Percentiles rank a stretch among this genome's conserved stretches.
Conservation (phyloP, 2,888 invertebrate species). For the Tetramorium bicarinatum region DNA sequence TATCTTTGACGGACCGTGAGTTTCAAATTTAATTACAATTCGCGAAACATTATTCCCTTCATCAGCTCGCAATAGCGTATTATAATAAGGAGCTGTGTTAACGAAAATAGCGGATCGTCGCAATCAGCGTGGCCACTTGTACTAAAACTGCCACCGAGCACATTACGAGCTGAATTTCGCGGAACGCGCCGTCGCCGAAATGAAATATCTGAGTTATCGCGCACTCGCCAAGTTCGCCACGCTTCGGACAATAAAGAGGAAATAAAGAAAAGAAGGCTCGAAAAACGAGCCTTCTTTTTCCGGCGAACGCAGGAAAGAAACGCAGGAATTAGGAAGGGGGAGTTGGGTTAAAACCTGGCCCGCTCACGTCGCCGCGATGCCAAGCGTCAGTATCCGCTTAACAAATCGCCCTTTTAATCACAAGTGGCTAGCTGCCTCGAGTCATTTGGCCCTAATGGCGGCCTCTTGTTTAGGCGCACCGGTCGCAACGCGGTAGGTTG, state of each 20-base stretch:
- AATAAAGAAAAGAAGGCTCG: slow-evolving; percentile 19
- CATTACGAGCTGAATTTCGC: slow-evolving; percentile 45
- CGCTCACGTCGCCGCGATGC: slow-evolving; percentile 39
- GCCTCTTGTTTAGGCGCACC: slow-evolving; percentile 80
- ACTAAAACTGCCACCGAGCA: slow-evolving; percentile 41
- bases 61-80: background rate
- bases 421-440: slow-evolving; percentile 80
- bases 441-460: slow-evolving; percentile 80
- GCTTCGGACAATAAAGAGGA: slow-evolving; percentile 29
- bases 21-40: background rate
- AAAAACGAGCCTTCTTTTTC: slow-evolving; percentile 13
- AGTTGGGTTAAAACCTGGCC: slow-evolving; percentile 52
- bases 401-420: slow-evolving; percentile 85
- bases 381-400: slow-evolving; percentile 72
- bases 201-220: slow-evolving; percentile 43
- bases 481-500: slow-evolving; percentile 80
- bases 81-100: slow-evolving; percentile 3
- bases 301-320: slow-evolving; percentile 7
- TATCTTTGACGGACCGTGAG: background rate
- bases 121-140: background rate
- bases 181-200: slow-evolving; percentile 53
- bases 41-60: slow-evolving; percentile 8
- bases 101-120: slow-evolving; percentile 11
- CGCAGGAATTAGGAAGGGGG: too few relatives aligned
- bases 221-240: slow-evolving; percentile 36